Percentiles rank a stretch among this genome's conserved stretches.
Evolutionary conservation across 2,797 vertebrate species (phyloP).

Genomic region (Spinus olivaceus): DNA sequence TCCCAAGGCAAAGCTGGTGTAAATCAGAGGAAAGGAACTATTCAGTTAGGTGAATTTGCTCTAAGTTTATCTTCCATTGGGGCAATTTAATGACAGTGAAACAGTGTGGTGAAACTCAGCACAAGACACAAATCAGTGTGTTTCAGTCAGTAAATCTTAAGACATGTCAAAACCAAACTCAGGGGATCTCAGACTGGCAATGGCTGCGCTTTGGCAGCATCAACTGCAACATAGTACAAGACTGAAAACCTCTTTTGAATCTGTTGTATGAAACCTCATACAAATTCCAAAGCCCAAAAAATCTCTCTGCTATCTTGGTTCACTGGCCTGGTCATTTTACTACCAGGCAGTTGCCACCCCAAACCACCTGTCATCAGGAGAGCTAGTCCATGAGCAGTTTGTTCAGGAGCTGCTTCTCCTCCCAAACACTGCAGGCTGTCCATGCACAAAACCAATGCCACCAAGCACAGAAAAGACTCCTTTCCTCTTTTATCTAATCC

Average conservation of each 20-base stretch:
- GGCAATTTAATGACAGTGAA: background rate
- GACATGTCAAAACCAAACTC: background rate
- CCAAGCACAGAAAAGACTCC: background rate
- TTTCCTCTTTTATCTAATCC: background rate
- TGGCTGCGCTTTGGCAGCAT: background rate
- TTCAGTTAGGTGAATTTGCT: background rate
- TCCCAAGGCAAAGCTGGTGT: background rate
- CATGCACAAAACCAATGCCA: background rate
- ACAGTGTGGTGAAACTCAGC: background rate
- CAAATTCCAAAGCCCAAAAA: background rate
- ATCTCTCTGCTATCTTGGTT: background rate
- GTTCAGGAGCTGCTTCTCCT: background rate
- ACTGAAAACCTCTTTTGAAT: background rate
- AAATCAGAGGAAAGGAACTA: background rate
- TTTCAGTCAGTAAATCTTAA: background rate
- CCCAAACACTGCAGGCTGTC: background rate
- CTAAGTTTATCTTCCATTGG: background rate
- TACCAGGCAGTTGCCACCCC: background rate
- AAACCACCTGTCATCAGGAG: background rate
- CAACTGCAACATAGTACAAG: background rate
- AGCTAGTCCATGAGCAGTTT: background rate
- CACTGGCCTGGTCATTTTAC: background rate
- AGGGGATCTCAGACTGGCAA: background rate
- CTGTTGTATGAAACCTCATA: background rate
- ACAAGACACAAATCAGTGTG: background rate